phyloP scores from a whole-genome alignment of 1,140 invertebrate species.

The Tribolium castaneum region DNA sequence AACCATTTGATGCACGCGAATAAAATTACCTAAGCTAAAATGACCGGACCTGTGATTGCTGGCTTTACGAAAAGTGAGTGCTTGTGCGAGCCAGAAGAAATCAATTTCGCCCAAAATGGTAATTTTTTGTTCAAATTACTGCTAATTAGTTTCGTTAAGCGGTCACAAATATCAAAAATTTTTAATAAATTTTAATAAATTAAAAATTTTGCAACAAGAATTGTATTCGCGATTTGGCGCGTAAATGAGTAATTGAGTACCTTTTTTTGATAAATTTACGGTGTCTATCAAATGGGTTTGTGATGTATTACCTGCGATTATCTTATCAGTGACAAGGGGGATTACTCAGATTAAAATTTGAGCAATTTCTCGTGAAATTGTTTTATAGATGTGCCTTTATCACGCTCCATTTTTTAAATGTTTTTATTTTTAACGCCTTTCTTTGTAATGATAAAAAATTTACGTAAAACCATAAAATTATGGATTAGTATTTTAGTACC shows the following conservation, averaged over 20 bases:
- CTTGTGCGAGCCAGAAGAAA: conserved; percentile 46
- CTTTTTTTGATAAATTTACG: not conserved
- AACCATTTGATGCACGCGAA: not conserved
- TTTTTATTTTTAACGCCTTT: not conserved
- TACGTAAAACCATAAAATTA: not conserved
- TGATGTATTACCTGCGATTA: not conserved
- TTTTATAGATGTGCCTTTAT: not conserved
- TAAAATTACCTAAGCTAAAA: not conserved
- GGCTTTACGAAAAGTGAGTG: conserved; percentile 57
- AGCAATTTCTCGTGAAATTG: not conserved
- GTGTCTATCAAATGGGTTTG: conserved; percentile 13
- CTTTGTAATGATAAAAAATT: not conserved
- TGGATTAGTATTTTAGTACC: not conserved
- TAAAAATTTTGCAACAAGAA: too few relatives aligned
- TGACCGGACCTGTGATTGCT: conserved; percentile 56
- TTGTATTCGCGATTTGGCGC: too few relatives aligned
- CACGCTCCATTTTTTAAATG: not conserved
- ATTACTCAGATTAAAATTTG: not conserved
- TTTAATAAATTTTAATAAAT: too few relatives aligned
- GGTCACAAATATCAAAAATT: too few relatives aligned
- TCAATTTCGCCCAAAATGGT: not conserved
- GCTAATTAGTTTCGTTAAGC: too few relatives aligned
- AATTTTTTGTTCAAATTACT: too few relatives aligned
- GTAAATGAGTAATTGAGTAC: too few relatives aligned
- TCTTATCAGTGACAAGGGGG: not conserved